These are phyloP conservation scores for Nyctalus aviator DNA, from an alignment of 2,797 vertebrate species.

Conservation along the genomic window DNA sequence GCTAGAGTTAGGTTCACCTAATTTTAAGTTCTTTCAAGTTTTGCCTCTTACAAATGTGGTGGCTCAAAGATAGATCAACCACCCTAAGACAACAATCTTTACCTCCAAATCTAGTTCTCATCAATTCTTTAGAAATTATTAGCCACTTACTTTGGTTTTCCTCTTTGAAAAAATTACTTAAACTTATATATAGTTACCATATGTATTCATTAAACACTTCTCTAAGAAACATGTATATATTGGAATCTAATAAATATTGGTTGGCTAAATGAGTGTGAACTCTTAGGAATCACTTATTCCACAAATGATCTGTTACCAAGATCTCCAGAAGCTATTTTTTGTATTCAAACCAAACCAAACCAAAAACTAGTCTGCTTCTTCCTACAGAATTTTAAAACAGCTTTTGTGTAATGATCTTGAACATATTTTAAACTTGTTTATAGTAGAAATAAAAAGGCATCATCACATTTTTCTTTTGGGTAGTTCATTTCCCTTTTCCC, in stretches of 20 bases:
- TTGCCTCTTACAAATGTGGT: neutral
- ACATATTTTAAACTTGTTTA: conserved; percentile 61
- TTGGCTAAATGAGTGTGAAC: conserved; percentile 33
- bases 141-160: neutral
- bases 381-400: conserved; percentile 41
- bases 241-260: neutral
- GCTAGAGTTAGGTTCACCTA: neutral
- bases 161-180: conserved; percentile 5
- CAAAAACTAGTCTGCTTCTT: neutral
- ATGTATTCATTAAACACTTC: conserved; percentile 14
- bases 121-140: neutral
- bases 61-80: neutral
- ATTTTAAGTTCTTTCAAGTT: neutral
- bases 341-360: conserved; percentile 33
- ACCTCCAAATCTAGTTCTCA: neutral
- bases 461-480: conserved; percentile 67
- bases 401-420: conserved; percentile 19
- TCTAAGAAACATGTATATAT: neutral
- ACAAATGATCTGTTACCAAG: neutral
- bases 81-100: neutral
- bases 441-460: conserved; percentile 54
- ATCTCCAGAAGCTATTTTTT: conserved; percentile 59
- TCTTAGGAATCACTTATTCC: conserved; percentile 20
- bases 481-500: conserved; percentile 49
- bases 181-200: neutral